Conservation (phyloP, 2,797 vertebrate genomes). For the Babyrousa celebensis region DNA sequence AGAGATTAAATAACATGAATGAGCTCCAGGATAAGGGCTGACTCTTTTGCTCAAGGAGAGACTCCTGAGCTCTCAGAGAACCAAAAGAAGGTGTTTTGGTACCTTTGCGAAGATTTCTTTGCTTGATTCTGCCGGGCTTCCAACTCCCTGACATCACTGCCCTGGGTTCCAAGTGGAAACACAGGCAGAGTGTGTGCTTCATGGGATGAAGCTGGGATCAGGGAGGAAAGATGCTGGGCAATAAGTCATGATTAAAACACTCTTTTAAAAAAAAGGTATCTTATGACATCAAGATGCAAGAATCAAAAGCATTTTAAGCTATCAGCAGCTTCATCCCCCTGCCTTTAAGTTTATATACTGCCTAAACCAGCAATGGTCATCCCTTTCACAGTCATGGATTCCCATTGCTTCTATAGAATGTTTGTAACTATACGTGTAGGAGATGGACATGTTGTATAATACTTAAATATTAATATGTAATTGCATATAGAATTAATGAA, state of each 20-base stretch:
- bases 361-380: neutral
- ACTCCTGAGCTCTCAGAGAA: neutral
- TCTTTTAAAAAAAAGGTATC: neutral
- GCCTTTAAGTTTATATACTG: neutral
- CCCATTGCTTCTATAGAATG: neutral
- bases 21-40: slow-evolving; percentile 3
- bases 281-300: slow-evolving; percentile 2
- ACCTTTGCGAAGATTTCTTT: neutral
- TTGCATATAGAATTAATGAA: neutral
- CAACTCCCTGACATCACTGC: neutral
- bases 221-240: neutral
- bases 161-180: neutral
- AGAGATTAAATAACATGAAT: neutral
- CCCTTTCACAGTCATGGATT: neutral
- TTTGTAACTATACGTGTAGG: neutral
- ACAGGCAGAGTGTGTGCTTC: neutral
- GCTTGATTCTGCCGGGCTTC: neutral
- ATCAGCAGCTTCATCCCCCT: neutral
- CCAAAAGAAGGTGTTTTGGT: neutral
- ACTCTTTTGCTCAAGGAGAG: neutral
- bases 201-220: neutral
- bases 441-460: neutral
- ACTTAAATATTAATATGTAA: neutral
- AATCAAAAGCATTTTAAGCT: slow-evolving; percentile 16
- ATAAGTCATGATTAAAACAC: slow-evolving; percentile 37